Percentiles rank a stretch among this genome's conserved stretches.
These are phyloP conservation scores for Eulemur mongoz DNA, from an alignment of 2,797 vertebrate species.

Conservation along the genomic window DNA sequence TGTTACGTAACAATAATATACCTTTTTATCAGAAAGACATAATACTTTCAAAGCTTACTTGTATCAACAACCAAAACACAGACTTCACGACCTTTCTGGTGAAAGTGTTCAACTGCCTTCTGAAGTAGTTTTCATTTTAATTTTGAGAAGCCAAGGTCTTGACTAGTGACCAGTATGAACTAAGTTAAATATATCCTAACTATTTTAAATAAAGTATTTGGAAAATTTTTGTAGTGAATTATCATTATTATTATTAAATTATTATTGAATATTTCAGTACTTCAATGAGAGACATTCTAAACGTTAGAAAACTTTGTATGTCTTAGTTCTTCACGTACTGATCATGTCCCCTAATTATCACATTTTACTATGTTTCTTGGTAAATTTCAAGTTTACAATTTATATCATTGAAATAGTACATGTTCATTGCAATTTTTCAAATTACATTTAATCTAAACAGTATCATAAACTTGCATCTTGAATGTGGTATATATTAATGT, in stretches of 20 bases:
- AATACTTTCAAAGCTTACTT: not conserved
- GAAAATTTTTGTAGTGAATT: not conserved
- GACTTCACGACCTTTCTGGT: not conserved
- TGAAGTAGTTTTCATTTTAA: not conserved
- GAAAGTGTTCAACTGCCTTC: not conserved
- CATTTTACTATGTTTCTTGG: not conserved
- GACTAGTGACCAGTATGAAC: not conserved
- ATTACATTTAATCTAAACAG: not conserved
- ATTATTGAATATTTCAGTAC: not conserved
- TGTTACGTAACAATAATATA: not conserved
- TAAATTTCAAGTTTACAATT: not conserved
- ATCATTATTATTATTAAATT: not conserved
- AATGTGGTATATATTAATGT: not conserved
- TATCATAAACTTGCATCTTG: not conserved
- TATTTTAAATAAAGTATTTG: not conserved
- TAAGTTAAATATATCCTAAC: not conserved
- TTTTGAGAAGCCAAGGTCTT: not conserved
- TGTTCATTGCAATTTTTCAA: not conserved
- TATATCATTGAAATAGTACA: not conserved
- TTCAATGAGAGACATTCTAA: not conserved
- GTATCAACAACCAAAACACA: not conserved
- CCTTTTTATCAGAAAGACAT: not conserved
- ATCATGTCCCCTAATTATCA: not conserved
- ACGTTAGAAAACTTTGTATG: not conserved
- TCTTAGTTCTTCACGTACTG: not conserved